Conservation (phyloP, 2,888 invertebrate species). For the Acanthosepion pharaonis region DNA sequence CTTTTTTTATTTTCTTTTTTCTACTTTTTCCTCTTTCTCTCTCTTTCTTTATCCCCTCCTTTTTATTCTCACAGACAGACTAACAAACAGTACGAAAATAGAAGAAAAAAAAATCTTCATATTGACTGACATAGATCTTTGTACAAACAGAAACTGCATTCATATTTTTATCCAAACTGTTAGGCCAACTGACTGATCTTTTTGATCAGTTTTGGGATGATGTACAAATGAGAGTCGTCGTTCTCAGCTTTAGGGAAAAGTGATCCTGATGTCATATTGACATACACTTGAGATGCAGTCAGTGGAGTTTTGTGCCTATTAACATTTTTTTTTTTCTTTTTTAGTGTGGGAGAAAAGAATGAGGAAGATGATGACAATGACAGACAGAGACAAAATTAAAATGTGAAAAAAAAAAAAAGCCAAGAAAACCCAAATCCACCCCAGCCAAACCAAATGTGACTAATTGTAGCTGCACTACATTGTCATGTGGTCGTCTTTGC, state of each 20-base stretch:
- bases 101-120: background rate
- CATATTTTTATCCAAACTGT: background rate
- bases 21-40: too few relatives aligned
- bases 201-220: background rate
- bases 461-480: background rate
- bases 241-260: background rate
- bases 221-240: background rate
- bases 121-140: background rate
- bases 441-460: background rate
- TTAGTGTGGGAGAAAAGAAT: slow-evolving; percentile 16
- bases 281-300: background rate
- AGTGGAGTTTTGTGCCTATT: slow-evolving; percentile 20
- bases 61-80: too few relatives aligned
- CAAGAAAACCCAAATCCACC: background rate
- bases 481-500: slow-evolving; percentile 12
- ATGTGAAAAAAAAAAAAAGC: background rate
- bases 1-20: too few relatives aligned
- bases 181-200: background rate
- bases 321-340: background rate
- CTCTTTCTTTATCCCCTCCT: too few relatives aligned
- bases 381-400: background rate
- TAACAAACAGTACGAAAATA: background rate
- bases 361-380: background rate
- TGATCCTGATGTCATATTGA: background rate
- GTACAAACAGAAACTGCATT: background rate